A percentile compares a stretch with the other conserved stretches of the same genome.
These are phyloP conservation scores for Pristionchus mayeri DNA, from an alignment of 2,888 invertebrate species.

Conservation along the genomic window DNA sequence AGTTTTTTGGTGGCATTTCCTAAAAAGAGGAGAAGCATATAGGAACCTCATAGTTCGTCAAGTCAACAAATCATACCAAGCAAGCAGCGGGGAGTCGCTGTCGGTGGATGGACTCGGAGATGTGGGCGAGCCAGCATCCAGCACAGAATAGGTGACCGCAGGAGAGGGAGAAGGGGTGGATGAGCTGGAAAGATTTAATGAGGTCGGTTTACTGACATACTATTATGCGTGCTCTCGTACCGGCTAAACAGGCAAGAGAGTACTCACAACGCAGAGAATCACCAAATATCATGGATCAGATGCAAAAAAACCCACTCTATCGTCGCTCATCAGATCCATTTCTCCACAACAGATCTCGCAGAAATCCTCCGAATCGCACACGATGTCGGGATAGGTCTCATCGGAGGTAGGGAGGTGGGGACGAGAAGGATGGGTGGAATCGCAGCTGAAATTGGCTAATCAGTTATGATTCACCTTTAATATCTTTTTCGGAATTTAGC, in stretches of 20 bases:
- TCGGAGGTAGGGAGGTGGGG: background rate
- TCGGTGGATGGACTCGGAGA: background rate
- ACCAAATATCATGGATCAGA: background rate
- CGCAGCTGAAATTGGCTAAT: background rate
- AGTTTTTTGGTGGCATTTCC: too few species aligned
- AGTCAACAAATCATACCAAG: background rate
- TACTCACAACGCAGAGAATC: too few species aligned
- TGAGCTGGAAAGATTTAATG: slow-evolving; percentile 1
- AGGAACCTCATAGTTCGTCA: too few species aligned
- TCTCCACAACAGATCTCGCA: slow-evolving; percentile 16
- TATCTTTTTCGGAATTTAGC: too few species aligned
- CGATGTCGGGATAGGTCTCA: background rate
- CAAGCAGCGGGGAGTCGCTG: slow-evolving; percentile 12
- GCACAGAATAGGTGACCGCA: slow-evolving; percentile 17
- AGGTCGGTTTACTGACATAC: too few species aligned
- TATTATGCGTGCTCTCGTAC: too few species aligned
- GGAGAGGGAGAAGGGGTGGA: slow-evolving; percentile 34
- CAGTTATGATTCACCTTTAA: background rate
- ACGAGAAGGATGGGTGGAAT: slow-evolving; percentile 10
- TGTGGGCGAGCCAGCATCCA: slow-evolving; percentile 29
- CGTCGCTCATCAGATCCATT: background rate
- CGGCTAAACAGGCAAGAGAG: too few species aligned
- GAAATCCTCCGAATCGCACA: too few species aligned
- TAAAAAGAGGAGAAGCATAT: too few species aligned
- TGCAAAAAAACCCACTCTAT: background rate